Base-by-base conservation (phyloP, 2,888 invertebrate species). In the Lithophane leautieri region DNA sequence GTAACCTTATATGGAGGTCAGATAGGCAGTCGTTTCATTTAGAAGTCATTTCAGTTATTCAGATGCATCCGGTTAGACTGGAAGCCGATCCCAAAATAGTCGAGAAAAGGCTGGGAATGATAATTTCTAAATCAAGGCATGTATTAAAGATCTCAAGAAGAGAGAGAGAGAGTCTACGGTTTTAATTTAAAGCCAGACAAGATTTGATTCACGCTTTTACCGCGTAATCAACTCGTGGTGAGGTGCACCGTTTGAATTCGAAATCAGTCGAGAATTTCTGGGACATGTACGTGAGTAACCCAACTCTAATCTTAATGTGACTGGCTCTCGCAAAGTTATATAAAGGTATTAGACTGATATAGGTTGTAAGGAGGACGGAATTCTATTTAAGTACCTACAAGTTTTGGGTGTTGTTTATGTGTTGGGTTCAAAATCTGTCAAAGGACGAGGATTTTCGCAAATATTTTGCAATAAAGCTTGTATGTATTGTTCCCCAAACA, bases 121-220 rank as follows among this genome's bases (percentile, higher is more conserved):
- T n/a, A 4, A 34, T 56, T 67, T 34, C 1, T 34, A 56, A 67
- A 79, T 1, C 16, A 52, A n/a, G 63, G 60, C 65, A 81, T 25
- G 54, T 61, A 73, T 74, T 73, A n/a, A n/a, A n/a, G n/a, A n/a
- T n/a, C n/a, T n/a, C n/a, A n/a, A n/a, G n/a, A n/a, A n/a, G n/a
- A n/a, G n/a, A n/a, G n/a, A n/a, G n/a, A n/a, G n/a, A n/a, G n/a
- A n/a, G 34, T 50, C 22, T 8, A 25, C 4, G 44, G 25, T 61
- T 75, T 54, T 75, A 78, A 75, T 81, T 78, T 47, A 66, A 81
- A 60, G 25, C 47, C 47, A 60, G 75, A 40, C 81, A 81, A 54
- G 44, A 28, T 78, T 75, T 52, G 54, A 80, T 80, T 80, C 73
- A 42, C 74, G 62, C 34, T 73, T 63, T 25, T 34, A 44, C 50